phyloP scores from a whole-genome alignment of 2,888 invertebrate species.

The Sesamia inferens region DNA sequence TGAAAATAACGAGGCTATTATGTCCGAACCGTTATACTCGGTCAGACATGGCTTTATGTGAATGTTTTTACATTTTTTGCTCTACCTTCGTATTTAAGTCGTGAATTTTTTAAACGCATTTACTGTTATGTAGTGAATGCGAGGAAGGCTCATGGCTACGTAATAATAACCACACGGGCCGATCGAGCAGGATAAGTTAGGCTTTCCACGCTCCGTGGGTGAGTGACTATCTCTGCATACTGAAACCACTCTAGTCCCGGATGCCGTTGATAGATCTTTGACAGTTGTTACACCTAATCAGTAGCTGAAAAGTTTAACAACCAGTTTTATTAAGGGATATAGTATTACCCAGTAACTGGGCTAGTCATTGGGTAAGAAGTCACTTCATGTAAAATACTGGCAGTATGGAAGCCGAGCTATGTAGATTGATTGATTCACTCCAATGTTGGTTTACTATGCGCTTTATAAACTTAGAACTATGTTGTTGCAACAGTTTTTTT shows the following conservation, averaged over 20 bases:
- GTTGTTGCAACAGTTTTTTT: too few species aligned
- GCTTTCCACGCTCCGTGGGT: not conserved
- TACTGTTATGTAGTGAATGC: not conserved
- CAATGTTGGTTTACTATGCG: slow-evolving; percentile 4
- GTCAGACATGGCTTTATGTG: slow-evolving; percentile 68
- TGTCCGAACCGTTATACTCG: slow-evolving; percentile 70
- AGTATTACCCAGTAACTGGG: not conserved
- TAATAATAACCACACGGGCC: not conserved
- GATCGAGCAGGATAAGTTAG: not conserved
- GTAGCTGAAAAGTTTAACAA: not conserved
- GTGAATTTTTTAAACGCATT: slow-evolving; percentile 26
- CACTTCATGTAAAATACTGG: not conserved
- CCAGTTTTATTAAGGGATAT: not conserved
- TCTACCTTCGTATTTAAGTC: slow-evolving; percentile 15
- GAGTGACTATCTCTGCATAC: not conserved
- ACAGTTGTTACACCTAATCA: not conserved
- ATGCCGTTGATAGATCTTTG: not conserved
- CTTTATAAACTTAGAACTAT: not conserved
- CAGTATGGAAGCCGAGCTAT: too few species aligned
- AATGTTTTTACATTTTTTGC: slow-evolving; percentile 60
- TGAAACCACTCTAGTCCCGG: not conserved
- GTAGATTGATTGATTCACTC: not conserved
- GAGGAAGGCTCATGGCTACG: not conserved
- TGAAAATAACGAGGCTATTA: slow-evolving; percentile 72
- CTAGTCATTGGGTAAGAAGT: not conserved